Base-by-base conservation (phyloP, 2,888 invertebrate species). In the Zonitis immaculata region DNA sequence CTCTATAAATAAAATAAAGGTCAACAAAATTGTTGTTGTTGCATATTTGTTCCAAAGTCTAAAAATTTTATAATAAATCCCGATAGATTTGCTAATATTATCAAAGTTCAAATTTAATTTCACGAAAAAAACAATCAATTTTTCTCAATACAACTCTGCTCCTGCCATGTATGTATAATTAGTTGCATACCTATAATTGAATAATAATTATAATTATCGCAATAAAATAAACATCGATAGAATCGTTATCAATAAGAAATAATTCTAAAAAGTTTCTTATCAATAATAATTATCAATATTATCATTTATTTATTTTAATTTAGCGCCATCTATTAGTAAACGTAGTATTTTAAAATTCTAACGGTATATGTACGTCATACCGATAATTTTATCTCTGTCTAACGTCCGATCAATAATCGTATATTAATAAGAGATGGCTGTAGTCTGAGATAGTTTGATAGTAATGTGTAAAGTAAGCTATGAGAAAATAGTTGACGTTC, bases 401-500 rank as follows among this genome's bases (percentile, higher is more conserved):
- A 35, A 28, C n/a, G n/a, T n/a, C n/a, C n/a, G n/a, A n/a, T n/a
- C n/a, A n/a, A n/a, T n/a, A n/a, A n/a, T n/a, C 28, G 11, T 26
- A 35, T 42, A 51, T 48, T 44, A 42, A 51, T 42, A 16, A 25
- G 3, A 9, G 11, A 22, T 16, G 28, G 48, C 20, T 44, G 42
- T n/a, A 11, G 42, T 47, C 25, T 39, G 46, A 54, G 48, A 51
- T 30, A 28, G 35, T 16, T 2, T 14, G 7, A 48, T 44, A 45
- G 44, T 48, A 49, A 49, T 55, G 55, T 56, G 47, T 52, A 51
- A 46, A 47, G 56, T 47, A 52, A 46, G 52, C 52, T 46, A 47
- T 56, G 56, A 16, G 35, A 52, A 54, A 67, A 63, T 63, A 67
- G 67, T 68, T 67, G 66, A 67, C 63, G 65, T 65, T 61, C 63